These are phyloP conservation scores for Apodemus sylvaticus DNA, from an alignment of 2,113 vertebrate species.

Conservation along the genomic window DNA sequence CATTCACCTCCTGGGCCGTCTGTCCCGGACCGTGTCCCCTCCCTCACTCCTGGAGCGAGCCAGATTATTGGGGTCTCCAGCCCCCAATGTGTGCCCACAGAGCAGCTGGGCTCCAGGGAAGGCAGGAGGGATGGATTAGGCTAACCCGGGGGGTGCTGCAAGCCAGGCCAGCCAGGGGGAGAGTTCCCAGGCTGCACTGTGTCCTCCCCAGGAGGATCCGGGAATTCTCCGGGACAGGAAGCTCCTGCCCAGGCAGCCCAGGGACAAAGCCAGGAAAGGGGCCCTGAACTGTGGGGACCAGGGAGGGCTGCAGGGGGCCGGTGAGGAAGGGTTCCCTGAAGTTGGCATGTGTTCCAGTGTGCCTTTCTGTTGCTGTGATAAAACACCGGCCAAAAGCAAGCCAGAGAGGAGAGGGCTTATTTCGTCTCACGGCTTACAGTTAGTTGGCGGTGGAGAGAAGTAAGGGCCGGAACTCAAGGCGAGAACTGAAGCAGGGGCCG, in stretches of 20 bases:
- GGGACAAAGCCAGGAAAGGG: conserved; percentile 80
- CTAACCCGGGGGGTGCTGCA: not conserved
- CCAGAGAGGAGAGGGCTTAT: too few relatives aligned
- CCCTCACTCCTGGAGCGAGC: not conserved
- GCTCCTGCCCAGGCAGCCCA: conserved; percentile 68
- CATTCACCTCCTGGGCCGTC: not conserved
- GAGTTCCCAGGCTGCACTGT: not conserved
- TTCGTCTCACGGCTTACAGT: not conserved
- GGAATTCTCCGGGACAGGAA: conserved; percentile 80
- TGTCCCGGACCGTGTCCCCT: accelerated
- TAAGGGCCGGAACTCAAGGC: not conserved
- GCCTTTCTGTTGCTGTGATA: not conserved
- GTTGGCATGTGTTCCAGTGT: not conserved
- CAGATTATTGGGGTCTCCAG: not conserved
- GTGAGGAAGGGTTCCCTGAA: not conserved
- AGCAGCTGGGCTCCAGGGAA: not conserved
- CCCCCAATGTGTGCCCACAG: too few relatives aligned
- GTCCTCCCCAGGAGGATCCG: conserved; percentile 64
- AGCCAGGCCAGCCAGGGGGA: not conserved
- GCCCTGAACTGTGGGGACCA: not conserved
- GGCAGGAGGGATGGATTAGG: too few relatives aligned
- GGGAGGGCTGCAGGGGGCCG: not conserved
- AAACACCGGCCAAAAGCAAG: not conserved
- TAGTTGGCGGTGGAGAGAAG: not conserved
- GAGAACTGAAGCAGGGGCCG: not conserved